Evolutionary conservation across 2,113 vertebrate species (phyloP).

Genomic region (Pterocles burchelli): DNA sequence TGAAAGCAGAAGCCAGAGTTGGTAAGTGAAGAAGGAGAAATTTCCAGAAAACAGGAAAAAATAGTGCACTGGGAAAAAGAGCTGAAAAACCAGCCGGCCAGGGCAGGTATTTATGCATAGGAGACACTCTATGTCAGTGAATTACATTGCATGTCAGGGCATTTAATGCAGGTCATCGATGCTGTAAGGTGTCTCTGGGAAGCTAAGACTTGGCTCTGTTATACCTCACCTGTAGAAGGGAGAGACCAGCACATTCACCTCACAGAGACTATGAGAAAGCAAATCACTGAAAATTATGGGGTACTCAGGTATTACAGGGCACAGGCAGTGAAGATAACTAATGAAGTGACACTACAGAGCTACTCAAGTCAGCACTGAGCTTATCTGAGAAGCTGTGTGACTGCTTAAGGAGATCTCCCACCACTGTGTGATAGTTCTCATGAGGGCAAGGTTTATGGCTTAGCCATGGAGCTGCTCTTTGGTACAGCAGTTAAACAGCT

Average conservation of each 20-base stretch:
- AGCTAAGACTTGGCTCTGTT: background rate
- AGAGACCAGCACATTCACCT: background rate
- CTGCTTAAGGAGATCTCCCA: background rate
- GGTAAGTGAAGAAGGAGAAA: background rate
- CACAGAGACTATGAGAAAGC: background rate
- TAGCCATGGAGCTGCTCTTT: background rate
- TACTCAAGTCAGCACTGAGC: background rate
- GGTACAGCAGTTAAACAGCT: background rate
- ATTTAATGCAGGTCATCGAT: background rate
- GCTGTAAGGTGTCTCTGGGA: background rate
- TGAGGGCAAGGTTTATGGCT: background rate
- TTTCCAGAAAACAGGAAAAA: background rate
- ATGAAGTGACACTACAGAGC: background rate
- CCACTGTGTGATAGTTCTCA: background rate
- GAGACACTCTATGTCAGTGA: background rate
- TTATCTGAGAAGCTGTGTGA: background rate
- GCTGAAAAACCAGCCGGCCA: background rate
- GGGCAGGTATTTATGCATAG: background rate
- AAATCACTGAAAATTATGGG: background rate
- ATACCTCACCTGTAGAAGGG: background rate
- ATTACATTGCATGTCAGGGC: background rate
- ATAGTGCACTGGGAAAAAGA: background rate
- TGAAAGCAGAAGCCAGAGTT: background rate
- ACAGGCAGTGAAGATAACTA: background rate
- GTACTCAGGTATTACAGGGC: background rate